Conservation (phyloP, 2,797 vertebrate genomes). For the Thaleichthys pacificus region DNA sequence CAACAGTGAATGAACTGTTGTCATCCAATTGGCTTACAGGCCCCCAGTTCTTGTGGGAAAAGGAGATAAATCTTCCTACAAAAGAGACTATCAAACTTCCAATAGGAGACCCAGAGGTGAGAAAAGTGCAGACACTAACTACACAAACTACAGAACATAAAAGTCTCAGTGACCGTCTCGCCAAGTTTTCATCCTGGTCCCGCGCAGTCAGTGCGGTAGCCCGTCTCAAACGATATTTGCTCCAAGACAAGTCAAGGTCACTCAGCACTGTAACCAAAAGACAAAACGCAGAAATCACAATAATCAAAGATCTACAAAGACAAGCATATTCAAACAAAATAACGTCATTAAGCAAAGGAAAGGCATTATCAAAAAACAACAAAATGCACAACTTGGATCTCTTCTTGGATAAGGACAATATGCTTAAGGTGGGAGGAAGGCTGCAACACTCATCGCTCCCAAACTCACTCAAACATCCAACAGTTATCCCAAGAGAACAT, state of each 20-base stretch:
- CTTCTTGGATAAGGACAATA: no score
- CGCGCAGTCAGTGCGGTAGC: constrained; percentile 14
- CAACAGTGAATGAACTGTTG: constrained; percentile 11
- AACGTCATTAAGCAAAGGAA: background rate
- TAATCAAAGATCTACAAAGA: no score
- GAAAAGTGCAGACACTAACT: background rate
- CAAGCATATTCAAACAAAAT: no score
- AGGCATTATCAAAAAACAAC: constrained; percentile 3
- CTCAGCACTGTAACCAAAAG: no score
- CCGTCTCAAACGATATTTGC: background rate
- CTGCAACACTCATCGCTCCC: no score
- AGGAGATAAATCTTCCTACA: background rate
- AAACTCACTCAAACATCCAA: no score
- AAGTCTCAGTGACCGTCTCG: constrained; percentile 6
- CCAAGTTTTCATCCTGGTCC: constrained; percentile 24
- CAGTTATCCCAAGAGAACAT: no score
- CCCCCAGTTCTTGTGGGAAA: constrained; percentile 20
- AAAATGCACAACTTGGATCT: background rate
- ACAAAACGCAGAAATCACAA: no score
- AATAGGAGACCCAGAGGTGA: constrained; percentile 18
- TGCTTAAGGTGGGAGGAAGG: no score
- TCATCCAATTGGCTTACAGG: constrained; percentile 12
- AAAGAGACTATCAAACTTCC: background rate
- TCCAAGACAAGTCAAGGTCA: no score
- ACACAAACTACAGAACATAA: constrained; percentile 1